A percentile compares a stretch with the other conserved stretches of the same genome.
These are phyloP conservation scores for Lochmaea capreae DNA, from an alignment of 2,888 invertebrate genomes.

Conservation along the genomic window DNA sequence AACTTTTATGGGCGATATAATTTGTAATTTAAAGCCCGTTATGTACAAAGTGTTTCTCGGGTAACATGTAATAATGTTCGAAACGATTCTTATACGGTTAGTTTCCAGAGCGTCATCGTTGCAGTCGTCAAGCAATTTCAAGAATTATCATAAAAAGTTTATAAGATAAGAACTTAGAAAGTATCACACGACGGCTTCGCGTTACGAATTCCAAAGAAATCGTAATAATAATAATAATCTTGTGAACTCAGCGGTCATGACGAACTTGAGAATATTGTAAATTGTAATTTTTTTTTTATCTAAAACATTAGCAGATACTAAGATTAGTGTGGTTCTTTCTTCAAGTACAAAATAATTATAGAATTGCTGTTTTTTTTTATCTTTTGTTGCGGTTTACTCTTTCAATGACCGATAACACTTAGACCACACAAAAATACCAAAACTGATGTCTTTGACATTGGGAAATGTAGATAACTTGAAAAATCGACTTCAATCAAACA, in stretches of 20 bases:
- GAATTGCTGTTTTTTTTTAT: no score
- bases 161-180: slow-evolving; percentile 21
- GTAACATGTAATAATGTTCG: slow-evolving; percentile 9
- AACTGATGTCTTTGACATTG: not conserved
- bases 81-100: slow-evolving; percentile 29
- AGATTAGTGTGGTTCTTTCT: no score
- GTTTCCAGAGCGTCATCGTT: slow-evolving; percentile 7
- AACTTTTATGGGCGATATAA: slow-evolving; percentile 5
- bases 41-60: slow-evolving; percentile 9
- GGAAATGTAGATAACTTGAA: not conserved
- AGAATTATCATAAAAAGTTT: slow-evolving; percentile 31
- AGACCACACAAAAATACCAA: not conserved
- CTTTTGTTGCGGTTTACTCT: no score
- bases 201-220: slow-evolving; percentile 31
- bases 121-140: slow-evolving; percentile 20
- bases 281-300: not conserved
- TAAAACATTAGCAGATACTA: no score
- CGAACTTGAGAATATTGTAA: not conserved
- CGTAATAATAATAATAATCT: slow-evolving; percentile 5
- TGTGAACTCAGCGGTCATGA: not conserved
- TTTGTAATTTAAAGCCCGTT: slow-evolving; percentile 13
- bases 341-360: no score
- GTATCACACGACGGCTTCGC: slow-evolving; percentile 20
- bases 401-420: no score
- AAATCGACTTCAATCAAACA: no score